Conservation (phyloP, 2,113 vertebrate species). For the Coreoperca whiteheadi region DNA sequence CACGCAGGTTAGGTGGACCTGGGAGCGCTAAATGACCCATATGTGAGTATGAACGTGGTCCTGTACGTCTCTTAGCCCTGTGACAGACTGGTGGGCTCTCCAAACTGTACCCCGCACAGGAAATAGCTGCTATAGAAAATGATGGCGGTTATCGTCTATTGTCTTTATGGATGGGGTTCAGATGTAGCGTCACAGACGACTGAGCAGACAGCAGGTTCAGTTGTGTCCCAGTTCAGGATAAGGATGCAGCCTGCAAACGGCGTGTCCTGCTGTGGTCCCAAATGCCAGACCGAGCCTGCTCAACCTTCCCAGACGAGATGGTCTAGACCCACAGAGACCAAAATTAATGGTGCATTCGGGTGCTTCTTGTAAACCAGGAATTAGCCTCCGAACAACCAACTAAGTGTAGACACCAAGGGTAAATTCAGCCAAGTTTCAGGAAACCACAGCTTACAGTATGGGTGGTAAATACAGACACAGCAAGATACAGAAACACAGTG, state of each 20-base stretch:
- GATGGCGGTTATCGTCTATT: background rate
- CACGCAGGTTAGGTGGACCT: background rate
- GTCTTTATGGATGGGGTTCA: background rate
- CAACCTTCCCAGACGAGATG: background rate
- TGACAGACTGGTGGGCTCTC: background rate
- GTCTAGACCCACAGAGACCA: background rate
- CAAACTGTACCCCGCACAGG: background rate
- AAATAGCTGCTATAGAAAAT: background rate
- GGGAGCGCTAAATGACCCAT: background rate
- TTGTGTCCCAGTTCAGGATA: background rate
- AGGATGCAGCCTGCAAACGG: background rate
- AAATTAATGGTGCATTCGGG: background rate
- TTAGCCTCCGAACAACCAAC: background rate
- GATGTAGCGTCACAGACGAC: background rate
- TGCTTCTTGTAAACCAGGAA: background rate
- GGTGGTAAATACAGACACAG: background rate
- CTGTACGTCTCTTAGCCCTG: background rate
- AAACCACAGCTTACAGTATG: background rate
- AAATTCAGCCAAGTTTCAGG: background rate
- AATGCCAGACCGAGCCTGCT: background rate
- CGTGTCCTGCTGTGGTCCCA: background rate
- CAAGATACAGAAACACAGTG: background rate
- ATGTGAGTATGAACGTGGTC: background rate
- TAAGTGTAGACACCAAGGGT: fast-evolving
- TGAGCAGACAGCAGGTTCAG: background rate